Evolutionary conservation across 2,888 invertebrate species (phyloP).

Genomic region (Monoplex corrugatus): DNA sequence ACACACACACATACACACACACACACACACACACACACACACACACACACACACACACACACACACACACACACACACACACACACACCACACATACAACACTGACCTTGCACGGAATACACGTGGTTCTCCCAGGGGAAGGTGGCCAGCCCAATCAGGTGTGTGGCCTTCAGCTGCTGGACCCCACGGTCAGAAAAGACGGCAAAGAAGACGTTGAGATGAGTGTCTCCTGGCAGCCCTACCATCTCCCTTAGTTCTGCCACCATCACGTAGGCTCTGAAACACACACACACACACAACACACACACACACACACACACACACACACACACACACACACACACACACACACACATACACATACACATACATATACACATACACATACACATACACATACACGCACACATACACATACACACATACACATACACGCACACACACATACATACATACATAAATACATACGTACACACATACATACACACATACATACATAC

Average conservation of each 20-base stretch:
- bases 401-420: neutral
- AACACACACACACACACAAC: neutral
- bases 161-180: conserved; percentile 47
- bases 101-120: conserved; percentile 69
- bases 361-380: conserved; percentile 60
- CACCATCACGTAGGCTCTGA: conserved; percentile 73
- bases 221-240: conserved; percentile 59
- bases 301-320: conserved; percentile 49
- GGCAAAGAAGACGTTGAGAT: conserved; percentile 76
- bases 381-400: conserved; percentile 59
- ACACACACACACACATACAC: neutral
- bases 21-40: neutral
- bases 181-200: conserved; percentile 61
- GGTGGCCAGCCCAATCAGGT: conserved; percentile 76
- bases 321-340: conserved; percentile 65
- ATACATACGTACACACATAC: neutral
- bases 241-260: conserved; percentile 72
- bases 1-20: neutral
- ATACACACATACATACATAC: neutral
- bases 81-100: neutral
- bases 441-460: neutral
- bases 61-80: neutral
- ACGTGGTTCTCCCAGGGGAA: conserved; percentile 79
- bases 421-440: neutral
- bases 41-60: conserved; percentile 17